phyloP scores from a whole-genome alignment of 1,140 invertebrate species.

The Atta colombica region DNA sequence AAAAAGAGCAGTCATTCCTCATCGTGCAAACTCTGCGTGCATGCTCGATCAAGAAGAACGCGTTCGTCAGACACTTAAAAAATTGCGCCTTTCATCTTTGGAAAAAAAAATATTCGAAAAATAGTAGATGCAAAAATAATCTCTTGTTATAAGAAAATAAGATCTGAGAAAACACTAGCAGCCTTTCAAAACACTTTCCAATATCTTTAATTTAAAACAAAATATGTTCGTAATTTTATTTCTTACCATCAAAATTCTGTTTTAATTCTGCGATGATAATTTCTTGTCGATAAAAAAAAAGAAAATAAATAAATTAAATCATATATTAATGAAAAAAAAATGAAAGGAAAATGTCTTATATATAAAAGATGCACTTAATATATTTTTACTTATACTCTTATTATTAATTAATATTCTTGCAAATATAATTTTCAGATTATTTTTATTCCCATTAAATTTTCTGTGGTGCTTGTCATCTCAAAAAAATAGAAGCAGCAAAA shows the following conservation, averaged over 20 bases:
- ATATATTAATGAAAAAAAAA: background rate
- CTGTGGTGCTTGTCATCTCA: background rate
- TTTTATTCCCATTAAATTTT: constrained; percentile 15
- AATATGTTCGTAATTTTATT: background rate
- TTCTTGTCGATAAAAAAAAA: background rate
- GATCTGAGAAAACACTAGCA: background rate
- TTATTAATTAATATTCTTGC: background rate
- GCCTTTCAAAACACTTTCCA: background rate
- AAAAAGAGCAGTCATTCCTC: constrained; percentile 46
- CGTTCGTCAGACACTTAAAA: constrained; percentile 36
- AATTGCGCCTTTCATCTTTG: constrained; percentile 37
- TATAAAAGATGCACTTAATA: background rate
- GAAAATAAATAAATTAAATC: constrained; percentile 5
- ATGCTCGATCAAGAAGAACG: constrained; percentile 65
- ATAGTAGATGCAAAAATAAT: background rate
- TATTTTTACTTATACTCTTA: background rate
- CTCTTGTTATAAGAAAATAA: background rate
- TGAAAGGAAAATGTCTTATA: background rate
- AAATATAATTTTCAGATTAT: background rate
- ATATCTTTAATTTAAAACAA: constrained; percentile 43
- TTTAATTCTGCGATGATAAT: background rate
- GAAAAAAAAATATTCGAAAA: constrained; percentile 23
- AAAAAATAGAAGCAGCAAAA: background rate
- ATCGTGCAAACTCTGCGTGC: constrained; percentile 58
- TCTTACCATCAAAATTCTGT: constrained; percentile 37